Conservation (phyloP, 2,797 vertebrate genomes). For the Aselliscus stoliczkanus region DNA sequence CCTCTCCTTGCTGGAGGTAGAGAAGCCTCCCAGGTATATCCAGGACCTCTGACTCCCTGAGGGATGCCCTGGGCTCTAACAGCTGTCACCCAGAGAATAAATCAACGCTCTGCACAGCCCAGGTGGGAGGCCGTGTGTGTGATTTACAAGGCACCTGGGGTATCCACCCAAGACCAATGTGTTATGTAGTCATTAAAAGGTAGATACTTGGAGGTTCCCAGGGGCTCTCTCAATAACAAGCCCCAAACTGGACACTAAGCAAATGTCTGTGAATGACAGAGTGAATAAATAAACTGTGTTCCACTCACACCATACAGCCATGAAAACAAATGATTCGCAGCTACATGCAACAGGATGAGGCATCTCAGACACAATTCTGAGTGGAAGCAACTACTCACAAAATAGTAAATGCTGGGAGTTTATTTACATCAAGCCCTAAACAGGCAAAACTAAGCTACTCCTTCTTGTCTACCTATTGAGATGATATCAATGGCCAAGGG, state of each 20-base stretch:
- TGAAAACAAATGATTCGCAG: fast-evolving
- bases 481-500: fast-evolving
- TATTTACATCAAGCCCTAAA: background rate
- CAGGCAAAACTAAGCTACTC: background rate
- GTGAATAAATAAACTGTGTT: fast-evolving
- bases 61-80: background rate
- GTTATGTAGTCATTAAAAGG: fast-evolving
- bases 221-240: fast-evolving
- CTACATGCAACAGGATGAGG: fast-evolving
- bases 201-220: fast-evolving
- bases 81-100: background rate
- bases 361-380: fast-evolving
- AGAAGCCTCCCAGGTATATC: background rate
- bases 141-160: background rate
- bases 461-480: fast-evolving
- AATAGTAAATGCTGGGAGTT: fast-evolving
- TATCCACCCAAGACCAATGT: fast-evolving
- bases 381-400: background rate
- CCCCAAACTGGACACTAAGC: background rate
- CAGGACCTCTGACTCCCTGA: background rate
- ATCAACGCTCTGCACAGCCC: background rate
- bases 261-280: background rate
- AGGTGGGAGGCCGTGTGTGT: background rate
- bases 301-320: fast-evolving
- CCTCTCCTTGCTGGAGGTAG: background rate